Base-by-base conservation (phyloP, 2,113 vertebrate species). In the Acrocephalus kingi region DNA sequence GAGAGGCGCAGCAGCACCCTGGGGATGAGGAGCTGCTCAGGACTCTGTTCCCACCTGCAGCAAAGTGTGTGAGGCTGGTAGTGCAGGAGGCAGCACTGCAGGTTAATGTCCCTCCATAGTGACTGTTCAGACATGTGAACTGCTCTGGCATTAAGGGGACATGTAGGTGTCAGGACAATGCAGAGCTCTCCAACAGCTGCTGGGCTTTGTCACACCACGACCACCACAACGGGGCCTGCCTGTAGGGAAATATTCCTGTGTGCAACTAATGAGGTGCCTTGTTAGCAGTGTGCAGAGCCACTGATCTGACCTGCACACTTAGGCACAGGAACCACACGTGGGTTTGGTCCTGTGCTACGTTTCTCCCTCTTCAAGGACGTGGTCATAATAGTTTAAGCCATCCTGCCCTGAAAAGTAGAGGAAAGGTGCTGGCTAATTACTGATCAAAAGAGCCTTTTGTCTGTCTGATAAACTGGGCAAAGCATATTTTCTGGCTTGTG, bases 291-390 rank as follows among this genome's bases (percentile, higher is more conserved):
- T 48, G n/a, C 61, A 45, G 52, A 56, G 35, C 43, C 52, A 54
- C 13, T 64, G 73, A 48, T 81, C 80, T 84, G 64, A 24, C 43
- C 58, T 33, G 22, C 66, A 79, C 39, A 12, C 61, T 23, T 3
- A 31, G n/a, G 35, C 28, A 51, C 12, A 27, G 52, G 49, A 84
- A 10, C 55, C 2, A 1, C 1, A 1, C 0, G 0, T 43, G 13
- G 6, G 35, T 56, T 61, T 82, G 49, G 23, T 56, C 41, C 74
- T 49, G 15, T 27, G 41, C 17, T 52, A 14, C 1, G 2, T 62
- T 81, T 61, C n/a, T 89, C 15, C 11, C 15, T 84, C 76, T 64
- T 82, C 71, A 63, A 84, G 62, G 58, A 45, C 4, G 0, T 49
- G 13, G 19, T 55, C 15, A 0, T 62, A 43, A 22, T 4, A 52